Base-by-base conservation (phyloP, 2,888 invertebrate species). In the Cactoblastis cactorum region DNA sequence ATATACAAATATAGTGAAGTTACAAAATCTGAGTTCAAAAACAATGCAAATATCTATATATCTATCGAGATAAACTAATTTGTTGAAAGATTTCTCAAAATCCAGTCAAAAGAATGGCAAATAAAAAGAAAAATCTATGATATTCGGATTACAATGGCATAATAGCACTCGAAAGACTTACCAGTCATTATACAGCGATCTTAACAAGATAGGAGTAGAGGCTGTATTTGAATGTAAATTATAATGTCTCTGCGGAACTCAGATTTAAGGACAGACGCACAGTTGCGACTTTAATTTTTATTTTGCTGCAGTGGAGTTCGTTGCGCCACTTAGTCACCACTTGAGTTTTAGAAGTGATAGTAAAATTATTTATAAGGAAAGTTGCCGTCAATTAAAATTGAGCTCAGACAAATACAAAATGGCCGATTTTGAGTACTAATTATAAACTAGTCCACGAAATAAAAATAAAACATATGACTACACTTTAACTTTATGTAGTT, bases 171-270 rank as follows among this genome's bases (percentile, higher is more conserved):
- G 22, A 41, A 22, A 24, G 9, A 4, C 4, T 18, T 18, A 38
- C 15, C 8, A 24, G 41, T 19, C 24, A 24, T 24, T 41, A 41
- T 34, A 46, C 45, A 34, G 18, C 5, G 45, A 34, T 46, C 34
- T 46, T 33, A 46, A 34, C 33, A 34, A 12, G 45, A 46, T 46
- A 46, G 33, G 12, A 8, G 15, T 52, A 53, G 47, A 11, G 41
- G 41, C 24, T 24, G 33, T 0, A 34, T 46, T 46, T 33, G 45
- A 46, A 46, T 46, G 34, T 0, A 34, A 32, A 34, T 46, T 34
- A 2, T 8, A 24, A 34, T 34, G 18, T 33, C 17, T 18, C 19
- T 46, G 33, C 11, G 17, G 6, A 45, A 12, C 6, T 14, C 1
- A 1, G 14, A 35, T 14, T 22, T 22, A 22, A 22, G 28, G 28